Conservation (phyloP, 2,888 invertebrate genomes). For the Noctua comes region DNA sequence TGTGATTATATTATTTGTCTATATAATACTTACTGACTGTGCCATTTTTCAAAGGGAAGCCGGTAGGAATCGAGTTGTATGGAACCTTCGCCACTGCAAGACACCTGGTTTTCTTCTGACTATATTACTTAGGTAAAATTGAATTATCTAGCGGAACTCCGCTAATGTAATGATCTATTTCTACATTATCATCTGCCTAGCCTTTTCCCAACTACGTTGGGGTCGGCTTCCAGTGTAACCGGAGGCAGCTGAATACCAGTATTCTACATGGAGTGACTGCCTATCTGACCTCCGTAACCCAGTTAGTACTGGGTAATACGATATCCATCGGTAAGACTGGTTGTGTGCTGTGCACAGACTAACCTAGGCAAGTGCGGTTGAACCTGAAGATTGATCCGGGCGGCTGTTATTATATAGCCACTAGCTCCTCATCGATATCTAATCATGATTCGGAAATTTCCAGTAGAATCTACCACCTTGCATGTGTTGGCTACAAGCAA, state of each 20-base stretch:
- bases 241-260: not conserved
- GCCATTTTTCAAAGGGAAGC: no score
- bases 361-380: not conserved
- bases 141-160: not conserved
- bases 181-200: not conserved
- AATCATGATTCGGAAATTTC: not conserved
- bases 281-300: not conserved
- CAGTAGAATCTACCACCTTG: not conserved
- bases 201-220: not conserved
- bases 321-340: not conserved
- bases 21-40: no score
- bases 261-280: not conserved
- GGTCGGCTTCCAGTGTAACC: not conserved
- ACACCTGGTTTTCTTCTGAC: not conserved
- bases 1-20: no score
- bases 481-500: not conserved
- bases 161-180: not conserved
- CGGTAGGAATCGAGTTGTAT: no score
- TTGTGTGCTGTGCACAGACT: not conserved
- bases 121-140: not conserved
- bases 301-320: not conserved
- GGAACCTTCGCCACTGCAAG: no score
- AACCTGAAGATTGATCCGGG: not conserved
- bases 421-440: not conserved
- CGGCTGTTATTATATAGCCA: not conserved